A percentile compares a stretch with the other conserved stretches of the same genome.
These are phyloP conservation scores for Drosophila asahinai DNA, from an alignment of 1,140 invertebrate genomes.

Conservation along the genomic window DNA sequence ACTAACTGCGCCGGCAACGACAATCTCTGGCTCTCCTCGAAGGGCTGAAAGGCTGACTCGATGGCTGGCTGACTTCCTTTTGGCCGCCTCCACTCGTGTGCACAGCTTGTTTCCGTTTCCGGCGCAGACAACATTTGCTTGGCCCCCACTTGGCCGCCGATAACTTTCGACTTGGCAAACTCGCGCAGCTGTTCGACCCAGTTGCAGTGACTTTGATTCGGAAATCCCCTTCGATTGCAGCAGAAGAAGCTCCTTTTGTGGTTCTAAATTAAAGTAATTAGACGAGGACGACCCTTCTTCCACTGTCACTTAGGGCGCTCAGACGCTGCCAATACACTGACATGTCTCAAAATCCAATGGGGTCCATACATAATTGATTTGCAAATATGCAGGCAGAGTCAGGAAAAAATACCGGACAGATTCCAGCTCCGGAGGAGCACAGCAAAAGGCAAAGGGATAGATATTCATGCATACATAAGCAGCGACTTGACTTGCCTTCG, in stretches of 20 bases:
- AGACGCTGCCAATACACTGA: slow-evolving; percentile 20
- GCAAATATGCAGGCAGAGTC: slow-evolving; percentile 37
- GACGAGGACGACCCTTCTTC: slow-evolving; percentile 23
- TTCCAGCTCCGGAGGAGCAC: not conserved
- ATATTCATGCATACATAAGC: slow-evolving; percentile 64
- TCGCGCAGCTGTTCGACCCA: slow-evolving; percentile 49
- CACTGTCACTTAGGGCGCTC: slow-evolving; percentile 30
- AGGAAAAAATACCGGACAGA: not conserved
- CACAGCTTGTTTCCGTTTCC: slow-evolving; percentile 77
- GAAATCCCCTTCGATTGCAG: slow-evolving; percentile 43
- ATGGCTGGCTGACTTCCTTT: slow-evolving; percentile 67
- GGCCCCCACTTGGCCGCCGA: slow-evolving; percentile 58
- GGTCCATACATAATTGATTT: slow-evolving; percentile 52
- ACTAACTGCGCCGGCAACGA: slow-evolving; percentile 47
- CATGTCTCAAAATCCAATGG: slow-evolving; percentile 50
- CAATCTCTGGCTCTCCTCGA: slow-evolving; percentile 36
- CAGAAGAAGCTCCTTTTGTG: slow-evolving; percentile 8
- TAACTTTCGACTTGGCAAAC: slow-evolving; percentile 58
- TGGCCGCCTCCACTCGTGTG: slow-evolving; percentile 70
- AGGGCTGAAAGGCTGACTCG: slow-evolving; percentile 9
- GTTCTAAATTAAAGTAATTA: slow-evolving; percentile 57
- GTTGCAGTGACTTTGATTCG: slow-evolving; percentile 58
- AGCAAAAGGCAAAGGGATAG: slow-evolving; percentile 46
- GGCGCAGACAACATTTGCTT: slow-evolving; percentile 72
- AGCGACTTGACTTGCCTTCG: slow-evolving; percentile 47